Evolutionary conservation across 2,888 invertebrate genomes (phyloP).

Genomic region (Chouioia cunea): DNA sequence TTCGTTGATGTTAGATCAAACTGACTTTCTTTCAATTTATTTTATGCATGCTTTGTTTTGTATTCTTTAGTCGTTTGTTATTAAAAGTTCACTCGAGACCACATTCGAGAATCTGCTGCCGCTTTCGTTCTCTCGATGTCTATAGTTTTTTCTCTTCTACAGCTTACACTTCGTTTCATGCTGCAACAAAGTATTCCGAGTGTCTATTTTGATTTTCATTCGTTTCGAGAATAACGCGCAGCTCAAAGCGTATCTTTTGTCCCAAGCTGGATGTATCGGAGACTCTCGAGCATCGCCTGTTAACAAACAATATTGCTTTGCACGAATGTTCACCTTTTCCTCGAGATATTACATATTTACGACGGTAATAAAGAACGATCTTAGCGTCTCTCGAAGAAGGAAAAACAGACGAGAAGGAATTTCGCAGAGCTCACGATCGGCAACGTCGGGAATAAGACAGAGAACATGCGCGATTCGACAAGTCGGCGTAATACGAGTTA

Average conservation of each 20-base stretch:
- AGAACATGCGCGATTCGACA: constrained; percentile 33
- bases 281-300: too few relatives aligned
- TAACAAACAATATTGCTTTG: too few relatives aligned
- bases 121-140: constrained; percentile 7
- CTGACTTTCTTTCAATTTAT: constrained; percentile 23
- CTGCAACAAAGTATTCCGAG: too few relatives aligned
- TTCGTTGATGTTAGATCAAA: constrained; percentile 31
- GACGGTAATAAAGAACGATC: background rate
- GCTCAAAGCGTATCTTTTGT: too few relatives aligned
- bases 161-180: too few relatives aligned
- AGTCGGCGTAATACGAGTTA: constrained; percentile 38
- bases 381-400: background rate
- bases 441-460: background rate
- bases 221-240: too few relatives aligned
- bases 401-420: background rate
- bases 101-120: background rate
- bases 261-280: too few relatives aligned
- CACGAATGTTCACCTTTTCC: too few relatives aligned
- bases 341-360: too few relatives aligned
- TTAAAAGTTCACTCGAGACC: background rate
- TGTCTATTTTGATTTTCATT: too few relatives aligned
- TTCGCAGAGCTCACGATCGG: too few relatives aligned
- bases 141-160: background rate
- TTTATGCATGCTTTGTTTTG: constrained; percentile 28
- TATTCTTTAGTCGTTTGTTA: constrained; percentile 13